Evolutionary conservation across 2,797 vertebrate genomes (phyloP), one percentile per base, ranked within the genome.

Genomic region (Mionectes olivaceus): DNA sequence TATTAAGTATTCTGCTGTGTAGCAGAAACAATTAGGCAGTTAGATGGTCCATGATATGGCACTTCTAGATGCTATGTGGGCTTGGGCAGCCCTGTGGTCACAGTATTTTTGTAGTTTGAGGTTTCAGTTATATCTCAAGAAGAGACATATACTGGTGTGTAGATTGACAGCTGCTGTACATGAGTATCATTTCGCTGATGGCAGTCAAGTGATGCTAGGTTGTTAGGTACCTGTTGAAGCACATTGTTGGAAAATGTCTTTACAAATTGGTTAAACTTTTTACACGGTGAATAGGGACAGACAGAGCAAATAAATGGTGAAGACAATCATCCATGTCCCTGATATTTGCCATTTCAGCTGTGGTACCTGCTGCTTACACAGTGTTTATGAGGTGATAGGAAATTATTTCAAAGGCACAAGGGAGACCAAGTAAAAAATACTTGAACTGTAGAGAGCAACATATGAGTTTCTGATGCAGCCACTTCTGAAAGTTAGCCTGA

Each of bases 41-140:
- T 77, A 52, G 11, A 24, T 12, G 67, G 4, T 43, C 8, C 0
- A 0, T 55, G 16, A 19, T 41, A 70, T 1, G 6, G 11, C 56
- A 60, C 13, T 53, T n/a, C 5, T 9, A 60, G 35, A 56, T 83
- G 13, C 7, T 75, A 11, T 6, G 9, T 12, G 79, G 43, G 37
- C 33, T 37, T 83, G 28, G 25, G 22, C 16, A 75, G 19, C 16
- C 23, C 30, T 55, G 22, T 23, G 4, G 10, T 57, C 43, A n/a
- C 39, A 16, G 10, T 30, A 46, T 35, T 39, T 59, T 68, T 69
- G 23, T 67, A 47, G 5, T n/a, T 63, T 86, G 60, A 80, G 11
- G 4, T 86, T 90, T 70, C 60, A 47, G 19, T n/a, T 69, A 1
- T 70, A 39, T 80, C 90, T 88, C 52, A 74, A 77, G 32, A 61